These are phyloP conservation scores for Shinisaurus crocodilurus DNA, from an alignment of 2,113 vertebrate genomes.

Conservation along the genomic window DNA sequence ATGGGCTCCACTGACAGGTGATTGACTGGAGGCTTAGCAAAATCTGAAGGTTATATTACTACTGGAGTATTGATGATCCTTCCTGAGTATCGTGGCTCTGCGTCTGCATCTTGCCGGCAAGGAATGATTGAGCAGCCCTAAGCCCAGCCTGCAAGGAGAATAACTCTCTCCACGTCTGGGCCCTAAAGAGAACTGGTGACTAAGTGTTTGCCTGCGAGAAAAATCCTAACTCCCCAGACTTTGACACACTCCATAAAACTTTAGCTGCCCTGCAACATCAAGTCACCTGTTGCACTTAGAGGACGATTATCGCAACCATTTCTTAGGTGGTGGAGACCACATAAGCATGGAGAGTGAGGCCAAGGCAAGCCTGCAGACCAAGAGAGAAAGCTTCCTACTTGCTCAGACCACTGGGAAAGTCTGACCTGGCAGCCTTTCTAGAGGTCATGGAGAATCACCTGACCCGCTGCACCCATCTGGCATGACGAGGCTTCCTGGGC, in stretches of 20 bases:
- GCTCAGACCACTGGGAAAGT: neutral
- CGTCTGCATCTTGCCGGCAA: neutral
- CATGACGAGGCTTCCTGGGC: no score
- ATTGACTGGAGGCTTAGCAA: neutral
- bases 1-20: neutral
- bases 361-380: neutral
- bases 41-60: neutral
- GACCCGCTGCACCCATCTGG: neutral
- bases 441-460: neutral
- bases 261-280: rapidly evolving
- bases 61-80: neutral
- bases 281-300: neutral
- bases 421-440: neutral
- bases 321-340: neutral
- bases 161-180: constrained; percentile 1
- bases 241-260: neutral
- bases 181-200: neutral
- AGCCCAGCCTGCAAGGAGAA: neutral
- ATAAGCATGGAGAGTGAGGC: no score
- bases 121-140: constrained; percentile 19
- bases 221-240: neutral
- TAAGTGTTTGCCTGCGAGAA: neutral
- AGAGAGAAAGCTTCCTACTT: neutral
- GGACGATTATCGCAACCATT: neutral
- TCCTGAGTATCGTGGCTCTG: neutral